phyloP scores from a whole-genome alignment of 2,888 invertebrate species.

The Spatulosminthurus flaviceps region DNA sequence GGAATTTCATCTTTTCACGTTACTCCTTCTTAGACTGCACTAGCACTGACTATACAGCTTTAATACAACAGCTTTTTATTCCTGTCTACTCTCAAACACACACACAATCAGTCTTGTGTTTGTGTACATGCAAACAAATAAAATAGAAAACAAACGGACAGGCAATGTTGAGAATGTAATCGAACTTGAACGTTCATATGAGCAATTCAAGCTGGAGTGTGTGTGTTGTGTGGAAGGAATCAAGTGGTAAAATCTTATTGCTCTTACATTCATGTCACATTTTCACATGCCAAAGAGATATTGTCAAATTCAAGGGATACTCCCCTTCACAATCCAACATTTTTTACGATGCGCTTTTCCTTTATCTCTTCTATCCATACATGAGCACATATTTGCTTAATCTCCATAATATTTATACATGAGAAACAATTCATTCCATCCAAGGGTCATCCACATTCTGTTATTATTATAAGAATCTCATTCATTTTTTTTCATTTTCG shows the following conservation, averaged over 20 bases:
- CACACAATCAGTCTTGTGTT: neutral
- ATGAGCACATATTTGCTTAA: neutral
- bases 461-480: neutral
- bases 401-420: neutral
- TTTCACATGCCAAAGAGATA: neutral
- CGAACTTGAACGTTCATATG: slow-evolving; percentile 12
- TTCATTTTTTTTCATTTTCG: too few species aligned
- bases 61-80: too few species aligned
- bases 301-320: slow-evolving; percentile 18
- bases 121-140: neutral
- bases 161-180: neutral
- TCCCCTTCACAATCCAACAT: neutral
- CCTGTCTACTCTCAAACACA: too few species aligned
- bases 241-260: slow-evolving; percentile 12
- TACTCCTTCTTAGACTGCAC: neutral
- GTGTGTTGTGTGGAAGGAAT: too few species aligned
- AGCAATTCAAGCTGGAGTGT: too few species aligned
- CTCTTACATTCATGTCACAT: slow-evolving; percentile 9
- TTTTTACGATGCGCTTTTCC: neutral
- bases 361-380: neutral
- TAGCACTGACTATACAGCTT: too few species aligned
- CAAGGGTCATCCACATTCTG: slow-evolving; percentile 9
- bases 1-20: neutral
- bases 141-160: neutral
- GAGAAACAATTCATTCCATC: neutral